Evolutionary conservation across 2,888 invertebrate species (phyloP).

Genomic region (Lycophotia porphyrea): DNA sequence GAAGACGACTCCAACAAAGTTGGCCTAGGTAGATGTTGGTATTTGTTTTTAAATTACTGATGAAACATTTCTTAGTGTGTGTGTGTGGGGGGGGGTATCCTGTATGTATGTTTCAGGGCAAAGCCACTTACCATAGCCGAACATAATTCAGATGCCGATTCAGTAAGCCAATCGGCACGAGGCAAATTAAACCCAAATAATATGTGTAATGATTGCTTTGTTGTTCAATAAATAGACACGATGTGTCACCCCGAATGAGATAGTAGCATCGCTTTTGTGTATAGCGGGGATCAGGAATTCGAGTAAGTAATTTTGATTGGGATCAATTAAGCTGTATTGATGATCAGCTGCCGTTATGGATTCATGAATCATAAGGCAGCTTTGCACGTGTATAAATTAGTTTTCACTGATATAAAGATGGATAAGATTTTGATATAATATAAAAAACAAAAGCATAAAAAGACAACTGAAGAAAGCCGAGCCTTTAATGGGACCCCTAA

Average conservation of each 20-base stretch:
- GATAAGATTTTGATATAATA: neutral
- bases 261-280: neutral
- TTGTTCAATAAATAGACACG: neutral
- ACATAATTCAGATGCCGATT: neutral
- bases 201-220: neutral
- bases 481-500: neutral
- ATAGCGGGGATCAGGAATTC: neutral
- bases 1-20: too few relatives aligned
- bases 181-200: neutral
- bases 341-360: neutral
- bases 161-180: neutral
- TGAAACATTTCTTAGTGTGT: too few relatives aligned
- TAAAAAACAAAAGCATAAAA: neutral
- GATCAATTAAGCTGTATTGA: constrained; percentile 24
- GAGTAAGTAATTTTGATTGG: constrained; percentile 28
- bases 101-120: neutral
- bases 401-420: neutral
- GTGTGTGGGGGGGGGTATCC: too few relatives aligned
- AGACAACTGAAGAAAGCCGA: neutral
- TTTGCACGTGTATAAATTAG: neutral
- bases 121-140: neutral
- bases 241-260: neutral
- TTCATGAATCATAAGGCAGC: constrained; percentile 10
- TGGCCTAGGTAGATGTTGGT: too few relatives aligned
- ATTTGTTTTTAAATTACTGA: too few relatives aligned